A percentile compares a stretch with the other conserved stretches of the same genome.
phyloP scores from a whole-genome alignment of 2,113 vertebrate genomes.

The Bungarus multicinctus region DNA sequence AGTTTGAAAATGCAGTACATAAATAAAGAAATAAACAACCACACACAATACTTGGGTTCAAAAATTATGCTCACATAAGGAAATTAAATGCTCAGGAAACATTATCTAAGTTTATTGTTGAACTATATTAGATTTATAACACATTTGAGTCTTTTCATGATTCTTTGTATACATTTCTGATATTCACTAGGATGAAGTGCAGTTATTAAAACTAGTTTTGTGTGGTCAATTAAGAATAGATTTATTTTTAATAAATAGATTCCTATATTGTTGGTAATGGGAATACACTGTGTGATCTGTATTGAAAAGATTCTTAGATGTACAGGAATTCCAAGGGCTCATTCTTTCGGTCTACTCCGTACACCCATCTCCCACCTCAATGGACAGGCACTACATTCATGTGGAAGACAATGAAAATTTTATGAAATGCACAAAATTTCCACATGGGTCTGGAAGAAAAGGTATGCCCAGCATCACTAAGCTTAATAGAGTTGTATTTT shows the following conservation, averaged over 20 bases:
- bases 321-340: not conserved
- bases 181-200: not conserved
- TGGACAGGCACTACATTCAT: not conserved
- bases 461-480: not conserved
- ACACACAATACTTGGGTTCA: not conserved
- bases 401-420: not conserved
- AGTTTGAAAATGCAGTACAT: not conserved
- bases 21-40: not conserved
- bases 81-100: slow-evolving; percentile 43
- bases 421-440: not conserved
- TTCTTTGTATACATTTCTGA: not conserved
- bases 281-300: slow-evolving; percentile 12
- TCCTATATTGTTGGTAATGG: not conserved
- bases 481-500: not conserved
- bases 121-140: not conserved
- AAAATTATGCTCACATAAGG: not conserved
- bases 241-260: too few relatives aligned
- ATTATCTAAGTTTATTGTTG: not conserved
- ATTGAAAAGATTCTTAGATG: slow-evolving; percentile 42
- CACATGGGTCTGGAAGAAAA: not conserved
- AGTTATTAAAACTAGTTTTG: not conserved
- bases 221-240: not conserved
- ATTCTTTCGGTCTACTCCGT: not conserved
- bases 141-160: not conserved
- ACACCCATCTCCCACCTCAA: not conserved